Percentiles rank a stretch among this genome's conserved stretches.
Evolutionary conservation across 2,888 invertebrate species (phyloP).

Genomic region (Sicus ferrugineus): DNA sequence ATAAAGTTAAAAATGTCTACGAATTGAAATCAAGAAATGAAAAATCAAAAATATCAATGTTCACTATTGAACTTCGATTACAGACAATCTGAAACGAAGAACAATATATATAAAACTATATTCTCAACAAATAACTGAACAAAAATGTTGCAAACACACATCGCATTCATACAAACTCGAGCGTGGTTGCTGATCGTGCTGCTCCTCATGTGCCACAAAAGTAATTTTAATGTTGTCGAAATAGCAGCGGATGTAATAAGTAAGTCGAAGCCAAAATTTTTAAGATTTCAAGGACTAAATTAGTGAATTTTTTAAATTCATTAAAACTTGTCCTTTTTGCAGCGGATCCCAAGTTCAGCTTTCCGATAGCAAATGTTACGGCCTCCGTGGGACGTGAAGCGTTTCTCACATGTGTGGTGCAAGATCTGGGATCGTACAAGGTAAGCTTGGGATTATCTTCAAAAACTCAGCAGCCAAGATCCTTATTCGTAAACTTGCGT

Average conservation of each 20-base stretch:
- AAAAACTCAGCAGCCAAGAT: no score
- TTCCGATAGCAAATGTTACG: constrained; percentile 73
- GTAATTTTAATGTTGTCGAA: constrained; percentile 53
- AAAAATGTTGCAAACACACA: constrained; percentile 37
- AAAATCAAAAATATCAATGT: no score
- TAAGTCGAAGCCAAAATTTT: constrained; percentile 46
- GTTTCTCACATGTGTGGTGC: constrained; percentile 73
- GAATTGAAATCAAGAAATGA: no score
- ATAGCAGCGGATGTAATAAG: constrained; percentile 59
- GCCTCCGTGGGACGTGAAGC: constrained; percentile 75
- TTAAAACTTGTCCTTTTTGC: constrained; percentile 43
- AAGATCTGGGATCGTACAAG: constrained; percentile 74
- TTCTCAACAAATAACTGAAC: constrained; percentile 36
- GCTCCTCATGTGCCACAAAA: constrained; percentile 56
- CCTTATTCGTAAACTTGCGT: no score
- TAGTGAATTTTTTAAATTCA: not conserved
- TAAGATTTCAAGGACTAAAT: no score
- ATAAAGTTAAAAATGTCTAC: no score
- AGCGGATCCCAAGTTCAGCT: constrained; percentile 75
- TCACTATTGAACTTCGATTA: no score
- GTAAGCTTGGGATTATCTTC: constrained; percentile 60
- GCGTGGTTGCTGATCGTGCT: constrained; percentile 48
- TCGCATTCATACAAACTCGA: constrained; percentile 38
- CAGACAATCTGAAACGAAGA: no score
- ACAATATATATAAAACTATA: no score